These are phyloP conservation scores for Enteromius thamalakanensis DNA, from an alignment of 2,797 vertebrate species.

Conservation along the genomic window DNA sequence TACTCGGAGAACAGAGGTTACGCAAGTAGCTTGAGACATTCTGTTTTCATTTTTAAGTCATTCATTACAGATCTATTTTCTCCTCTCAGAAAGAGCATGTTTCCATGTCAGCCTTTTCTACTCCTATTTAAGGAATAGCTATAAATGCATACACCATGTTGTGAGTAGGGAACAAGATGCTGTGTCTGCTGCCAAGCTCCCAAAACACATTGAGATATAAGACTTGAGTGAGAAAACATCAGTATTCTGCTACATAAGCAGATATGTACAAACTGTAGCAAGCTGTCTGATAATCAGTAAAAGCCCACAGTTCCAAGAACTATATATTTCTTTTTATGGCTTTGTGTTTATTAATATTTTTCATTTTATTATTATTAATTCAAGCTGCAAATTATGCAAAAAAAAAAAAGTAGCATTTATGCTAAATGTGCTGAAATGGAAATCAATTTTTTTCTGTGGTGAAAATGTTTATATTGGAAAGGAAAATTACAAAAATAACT, in stretches of 20 bases:
- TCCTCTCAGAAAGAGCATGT: background rate
- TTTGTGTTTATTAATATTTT: background rate
- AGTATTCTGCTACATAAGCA: background rate
- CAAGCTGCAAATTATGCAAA: background rate
- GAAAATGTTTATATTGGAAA: background rate
- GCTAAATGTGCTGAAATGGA: background rate
- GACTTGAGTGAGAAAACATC: background rate
- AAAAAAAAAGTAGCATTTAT: background rate
- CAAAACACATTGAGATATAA: slow-evolving; percentile 1
- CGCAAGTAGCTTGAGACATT: background rate
- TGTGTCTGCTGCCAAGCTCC: too few species aligned
- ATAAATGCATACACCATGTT: too few species aligned
- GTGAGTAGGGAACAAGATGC: too few species aligned
- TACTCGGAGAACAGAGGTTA: background rate
- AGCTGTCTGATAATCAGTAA: background rate
- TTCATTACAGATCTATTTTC: slow-evolving; percentile 20
- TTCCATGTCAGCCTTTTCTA: background rate
- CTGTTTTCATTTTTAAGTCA: slow-evolving; percentile 3
- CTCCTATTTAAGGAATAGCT: slow-evolving; percentile 14
- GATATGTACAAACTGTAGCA: background rate
- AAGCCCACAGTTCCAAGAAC: background rate
- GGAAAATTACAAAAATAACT: background rate
- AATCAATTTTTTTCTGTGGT: background rate
- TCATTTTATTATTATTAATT: background rate
- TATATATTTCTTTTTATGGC: background rate